phyloP scores from a whole-genome alignment of 2,113 vertebrate species.

The Prunella himalayana region DNA sequence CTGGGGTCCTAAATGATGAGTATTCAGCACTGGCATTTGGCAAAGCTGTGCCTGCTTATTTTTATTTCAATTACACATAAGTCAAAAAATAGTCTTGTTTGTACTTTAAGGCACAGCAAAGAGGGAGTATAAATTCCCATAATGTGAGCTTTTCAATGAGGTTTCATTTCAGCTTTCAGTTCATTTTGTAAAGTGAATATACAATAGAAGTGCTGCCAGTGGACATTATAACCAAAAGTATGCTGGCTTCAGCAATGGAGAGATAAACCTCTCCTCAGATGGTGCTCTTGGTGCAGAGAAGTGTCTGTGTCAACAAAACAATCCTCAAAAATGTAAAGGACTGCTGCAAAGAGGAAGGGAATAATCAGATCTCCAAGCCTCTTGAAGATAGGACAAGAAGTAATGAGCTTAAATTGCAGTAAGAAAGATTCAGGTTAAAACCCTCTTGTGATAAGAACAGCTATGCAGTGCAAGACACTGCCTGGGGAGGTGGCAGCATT shows the following conservation, averaged over 20 bases:
- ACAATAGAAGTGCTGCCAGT: neutral
- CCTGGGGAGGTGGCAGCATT: neutral
- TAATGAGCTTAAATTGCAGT: slow-evolving; percentile 31
- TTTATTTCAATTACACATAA: neutral
- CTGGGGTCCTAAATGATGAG: neutral
- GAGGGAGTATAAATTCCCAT: slow-evolving; percentile 15
- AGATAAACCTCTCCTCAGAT: slow-evolving; percentile 9
- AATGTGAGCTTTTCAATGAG: slow-evolving; percentile 3
- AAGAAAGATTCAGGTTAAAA: slow-evolving; percentile 13
- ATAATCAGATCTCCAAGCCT: neutral
- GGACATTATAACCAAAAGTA: neutral
- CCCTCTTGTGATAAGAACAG: slow-evolving; percentile 5
- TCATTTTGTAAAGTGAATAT: neutral
- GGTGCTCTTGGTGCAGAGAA: neutral
- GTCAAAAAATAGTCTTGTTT: slow-evolving; percentile 19
- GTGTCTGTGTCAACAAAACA: slow-evolving; percentile 13
- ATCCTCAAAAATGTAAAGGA: neutral
- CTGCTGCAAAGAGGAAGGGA: slow-evolving; percentile 15
- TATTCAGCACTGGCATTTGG: neutral
- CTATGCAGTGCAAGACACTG: neutral
- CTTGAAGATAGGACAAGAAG: slow-evolving; percentile 5
- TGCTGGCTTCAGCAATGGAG: neutral
- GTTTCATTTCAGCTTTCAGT: slow-evolving; percentile 15
- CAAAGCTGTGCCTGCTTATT: neutral
- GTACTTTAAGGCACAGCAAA: slow-evolving; percentile 11